phyloP scores from a whole-genome alignment of 2,797 vertebrate species.

The Xenops minutus region DNA sequence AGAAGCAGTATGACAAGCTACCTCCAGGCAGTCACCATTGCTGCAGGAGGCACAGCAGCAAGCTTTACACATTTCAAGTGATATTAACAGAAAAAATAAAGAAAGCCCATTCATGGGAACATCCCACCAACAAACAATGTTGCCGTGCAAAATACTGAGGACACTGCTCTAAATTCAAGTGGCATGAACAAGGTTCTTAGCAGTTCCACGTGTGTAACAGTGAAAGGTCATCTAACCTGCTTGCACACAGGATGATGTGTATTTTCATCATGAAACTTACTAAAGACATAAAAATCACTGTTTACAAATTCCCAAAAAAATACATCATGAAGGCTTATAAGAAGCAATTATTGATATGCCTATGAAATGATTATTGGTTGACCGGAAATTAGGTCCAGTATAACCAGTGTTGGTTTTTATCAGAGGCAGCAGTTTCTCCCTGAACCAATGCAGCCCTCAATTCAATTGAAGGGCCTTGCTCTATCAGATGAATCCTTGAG shows the following conservation, averaged over 20 bases:
- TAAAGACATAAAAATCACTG: not conserved
- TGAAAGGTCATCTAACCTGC: not conserved
- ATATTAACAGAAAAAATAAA: not conserved
- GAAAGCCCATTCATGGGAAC: not conserved
- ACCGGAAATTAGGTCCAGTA: not conserved
- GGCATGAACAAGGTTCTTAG: not conserved
- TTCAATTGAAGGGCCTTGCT: accelerated
- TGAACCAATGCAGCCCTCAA: not conserved
- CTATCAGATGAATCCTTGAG: not conserved
- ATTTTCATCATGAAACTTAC: not conserved
- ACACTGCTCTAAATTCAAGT: not conserved
- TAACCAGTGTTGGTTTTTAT: not conserved
- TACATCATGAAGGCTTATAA: not conserved
- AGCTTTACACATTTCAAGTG: not conserved
- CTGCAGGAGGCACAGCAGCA: not conserved
- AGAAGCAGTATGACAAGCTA: not conserved
- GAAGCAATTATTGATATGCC: not conserved
- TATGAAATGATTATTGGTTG: not conserved
- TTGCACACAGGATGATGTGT: not conserved
- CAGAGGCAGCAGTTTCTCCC: not conserved
- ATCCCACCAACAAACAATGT: not conserved
- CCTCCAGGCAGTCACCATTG: not conserved
- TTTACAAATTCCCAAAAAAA: not conserved
- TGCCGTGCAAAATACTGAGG: not conserved
- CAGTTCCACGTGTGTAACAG: accelerated